phyloP scores from a whole-genome alignment of 2,797 vertebrate species.

The Sebastolobus alascanus region DNA sequence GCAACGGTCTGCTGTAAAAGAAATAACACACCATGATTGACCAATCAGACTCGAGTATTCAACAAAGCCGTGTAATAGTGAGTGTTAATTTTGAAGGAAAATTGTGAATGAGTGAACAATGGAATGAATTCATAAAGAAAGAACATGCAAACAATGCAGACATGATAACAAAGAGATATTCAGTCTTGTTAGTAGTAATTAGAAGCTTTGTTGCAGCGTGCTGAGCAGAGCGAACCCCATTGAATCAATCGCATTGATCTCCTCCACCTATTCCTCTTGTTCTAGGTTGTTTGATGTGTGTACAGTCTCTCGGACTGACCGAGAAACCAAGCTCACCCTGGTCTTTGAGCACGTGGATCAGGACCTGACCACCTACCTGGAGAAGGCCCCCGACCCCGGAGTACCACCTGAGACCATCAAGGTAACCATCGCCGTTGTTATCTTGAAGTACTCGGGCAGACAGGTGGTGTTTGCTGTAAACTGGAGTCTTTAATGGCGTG shows the following conservation, averaged over 20 bases:
- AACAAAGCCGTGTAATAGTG: no score
- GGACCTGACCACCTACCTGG: slow-evolving; percentile 98
- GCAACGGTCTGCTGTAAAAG: no score
- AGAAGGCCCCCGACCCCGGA: slow-evolving; percentile 97
- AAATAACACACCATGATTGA: no score
- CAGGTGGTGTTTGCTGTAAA: background rate
- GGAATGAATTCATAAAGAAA: background rate
- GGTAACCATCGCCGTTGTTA: slow-evolving; percentile 77
- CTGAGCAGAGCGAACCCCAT: background rate
- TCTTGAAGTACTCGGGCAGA: background rate
- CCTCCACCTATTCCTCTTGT: slow-evolving; percentile 55
- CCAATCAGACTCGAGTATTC: no score
- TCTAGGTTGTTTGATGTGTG: slow-evolving; percentile 97
- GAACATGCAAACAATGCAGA: background rate
- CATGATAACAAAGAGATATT: background rate
- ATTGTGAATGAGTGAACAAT: background rate
- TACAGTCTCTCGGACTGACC: slow-evolving; percentile 96
- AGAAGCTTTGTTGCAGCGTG: background rate
- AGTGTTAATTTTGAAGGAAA: no score
- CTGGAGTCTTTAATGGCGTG: background rate
- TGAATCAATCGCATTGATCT: slow-evolving; percentile 48
- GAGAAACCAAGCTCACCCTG: slow-evolving; percentile 97
- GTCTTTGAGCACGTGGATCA: slow-evolving; percentile 99
- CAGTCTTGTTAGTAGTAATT: background rate
- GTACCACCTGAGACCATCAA: slow-evolving; percentile 98